phyloP scores from a whole-genome alignment of 2,888 invertebrate genomes.

The Xylocampa areola region DNA sequence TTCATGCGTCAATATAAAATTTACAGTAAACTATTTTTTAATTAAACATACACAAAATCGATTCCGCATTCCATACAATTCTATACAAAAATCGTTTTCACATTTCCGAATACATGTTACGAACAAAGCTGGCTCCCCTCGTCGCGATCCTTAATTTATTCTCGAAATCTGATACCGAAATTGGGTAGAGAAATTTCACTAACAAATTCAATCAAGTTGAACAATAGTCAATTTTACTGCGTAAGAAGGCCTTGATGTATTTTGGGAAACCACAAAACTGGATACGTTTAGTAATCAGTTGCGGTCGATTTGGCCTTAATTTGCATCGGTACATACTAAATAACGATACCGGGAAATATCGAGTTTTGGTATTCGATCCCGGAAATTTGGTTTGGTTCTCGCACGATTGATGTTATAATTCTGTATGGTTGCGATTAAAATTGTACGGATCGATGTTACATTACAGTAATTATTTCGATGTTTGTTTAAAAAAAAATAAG shows the following conservation, averaged over 20 bases:
- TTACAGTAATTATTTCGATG: no score
- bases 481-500: background rate
- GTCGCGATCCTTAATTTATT: conserved; percentile 41
- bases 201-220: conserved; percentile 61
- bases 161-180: conserved; percentile 49
- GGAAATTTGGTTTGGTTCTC: conserved; percentile 34
- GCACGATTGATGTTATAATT: conserved; percentile 28
- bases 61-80: no score
- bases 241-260: conserved; percentile 41
- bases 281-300: conserved; percentile 59
- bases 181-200: conserved; percentile 41
- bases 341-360: conserved; percentile 48
- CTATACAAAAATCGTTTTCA: conserved; percentile 13
- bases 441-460: no score
- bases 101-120: conserved; percentile 21
- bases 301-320: conserved; percentile 55
- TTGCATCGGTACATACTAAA: conserved; percentile 56
- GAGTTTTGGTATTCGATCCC: conserved; percentile 32
- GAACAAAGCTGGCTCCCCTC: conserved; percentile 15
- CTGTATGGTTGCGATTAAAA: conserved; percentile 21
- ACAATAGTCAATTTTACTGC: conserved; percentile 61
- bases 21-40: no score
- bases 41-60: no score
- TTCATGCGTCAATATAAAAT: no score
- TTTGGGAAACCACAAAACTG: conserved; percentile 39